A percentile compares a stretch with the other conserved stretches of the same genome.
Conservation (phyloP, 30 jellyfish, hydroid and myxozoan genomes). For the Sanderia malayensis region DNA sequence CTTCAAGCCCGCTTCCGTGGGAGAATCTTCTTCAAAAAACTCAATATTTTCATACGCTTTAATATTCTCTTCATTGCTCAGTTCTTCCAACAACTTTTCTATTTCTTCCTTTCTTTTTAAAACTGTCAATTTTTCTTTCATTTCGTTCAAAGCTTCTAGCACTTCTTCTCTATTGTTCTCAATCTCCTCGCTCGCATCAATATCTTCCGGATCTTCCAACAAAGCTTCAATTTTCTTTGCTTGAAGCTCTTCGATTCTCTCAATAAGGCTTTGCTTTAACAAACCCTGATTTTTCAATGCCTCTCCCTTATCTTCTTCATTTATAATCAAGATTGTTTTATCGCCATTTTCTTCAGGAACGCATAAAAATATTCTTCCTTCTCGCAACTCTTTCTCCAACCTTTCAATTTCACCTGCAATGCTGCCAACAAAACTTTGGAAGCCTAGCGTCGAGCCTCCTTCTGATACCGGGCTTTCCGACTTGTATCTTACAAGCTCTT, state of each 20-base stretch:
- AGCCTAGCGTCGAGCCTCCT: slow-evolving; percentile 29
- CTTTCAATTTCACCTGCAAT: slow-evolving; percentile 34
- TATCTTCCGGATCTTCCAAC: background rate
- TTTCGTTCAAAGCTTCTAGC: background rate
- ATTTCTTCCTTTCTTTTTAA: background rate
- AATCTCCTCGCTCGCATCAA: background rate
- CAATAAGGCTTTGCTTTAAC: background rate
- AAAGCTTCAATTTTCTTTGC: background rate
- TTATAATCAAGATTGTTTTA: background rate
- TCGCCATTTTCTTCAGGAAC: background rate
- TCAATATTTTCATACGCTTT: too few relatives aligned
- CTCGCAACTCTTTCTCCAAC: slow-evolving; percentile 33
- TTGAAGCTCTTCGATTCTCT: background rate
- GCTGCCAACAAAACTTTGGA: slow-evolving; percentile 16
- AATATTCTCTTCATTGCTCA: background rate
- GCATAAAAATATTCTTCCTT: slow-evolving; percentile 11
- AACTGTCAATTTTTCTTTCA: background rate
- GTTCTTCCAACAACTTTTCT: background rate
- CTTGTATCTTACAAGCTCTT: background rate
- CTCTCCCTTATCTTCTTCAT: background rate
- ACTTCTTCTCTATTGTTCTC: background rate
- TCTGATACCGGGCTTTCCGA: background rate
- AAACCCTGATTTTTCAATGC: too few relatives aligned
- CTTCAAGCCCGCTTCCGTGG: too few relatives aligned
- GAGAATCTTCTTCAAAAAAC: too few relatives aligned